A percentile compares a stretch with the other conserved stretches of the same genome.
phyloP scores from a whole-genome alignment of 2,113 vertebrate species.

The Theropithecus gelada region DNA sequence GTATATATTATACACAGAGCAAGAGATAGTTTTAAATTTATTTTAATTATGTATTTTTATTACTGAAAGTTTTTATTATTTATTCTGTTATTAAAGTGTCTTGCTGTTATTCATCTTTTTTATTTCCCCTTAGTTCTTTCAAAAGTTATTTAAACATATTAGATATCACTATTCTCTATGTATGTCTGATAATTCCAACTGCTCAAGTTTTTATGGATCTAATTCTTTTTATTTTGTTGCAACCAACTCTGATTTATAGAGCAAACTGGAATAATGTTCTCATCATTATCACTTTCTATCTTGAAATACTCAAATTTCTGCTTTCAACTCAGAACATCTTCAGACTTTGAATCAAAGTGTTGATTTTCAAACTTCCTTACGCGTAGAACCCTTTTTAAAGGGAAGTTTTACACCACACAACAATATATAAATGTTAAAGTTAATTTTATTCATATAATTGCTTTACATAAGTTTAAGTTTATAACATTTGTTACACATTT shows the following conservation, averaged over 20 bases:
- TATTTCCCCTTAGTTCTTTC: background rate
- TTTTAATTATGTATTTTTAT: slow-evolving; percentile 30
- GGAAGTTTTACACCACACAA: background rate
- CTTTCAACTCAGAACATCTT: background rate
- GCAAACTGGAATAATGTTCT: background rate
- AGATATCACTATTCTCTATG: background rate
- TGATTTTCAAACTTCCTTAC: background rate
- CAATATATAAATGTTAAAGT: background rate
- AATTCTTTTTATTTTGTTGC: background rate
- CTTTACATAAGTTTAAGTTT: background rate
- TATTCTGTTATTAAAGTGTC: background rate
- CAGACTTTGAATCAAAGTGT: background rate
- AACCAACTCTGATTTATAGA: background rate
- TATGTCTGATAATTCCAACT: background rate
- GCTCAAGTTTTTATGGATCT: background rate
- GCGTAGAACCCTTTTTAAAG: background rate
- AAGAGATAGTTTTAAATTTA: background rate
- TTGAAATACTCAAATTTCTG: background rate
- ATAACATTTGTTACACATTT: background rate
- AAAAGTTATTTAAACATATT: background rate
- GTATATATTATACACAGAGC: background rate
- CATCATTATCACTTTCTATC: background rate
- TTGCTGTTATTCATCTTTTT: background rate
- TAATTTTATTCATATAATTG: slow-evolving; percentile 10
- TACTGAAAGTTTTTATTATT: background rate